phyloP scores from a whole-genome alignment of 1,140 invertebrate species.

The Drosophila bifasciata region DNA sequence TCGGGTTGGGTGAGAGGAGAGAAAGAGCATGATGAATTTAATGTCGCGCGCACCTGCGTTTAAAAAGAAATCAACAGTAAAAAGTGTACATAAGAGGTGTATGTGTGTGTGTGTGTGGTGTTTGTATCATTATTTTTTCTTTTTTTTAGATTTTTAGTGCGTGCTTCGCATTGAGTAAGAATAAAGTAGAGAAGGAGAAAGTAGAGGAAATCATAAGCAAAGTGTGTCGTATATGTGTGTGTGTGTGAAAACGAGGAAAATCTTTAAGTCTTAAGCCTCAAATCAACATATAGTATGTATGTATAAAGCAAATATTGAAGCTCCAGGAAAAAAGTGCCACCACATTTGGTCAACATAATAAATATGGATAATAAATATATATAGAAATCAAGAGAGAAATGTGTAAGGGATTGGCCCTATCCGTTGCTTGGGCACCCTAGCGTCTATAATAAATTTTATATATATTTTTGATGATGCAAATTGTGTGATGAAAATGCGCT shows the following conservation, averaged over 20 bases:
- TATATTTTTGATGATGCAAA: slow-evolving; percentile 7
- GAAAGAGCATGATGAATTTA: slow-evolving; percentile 66
- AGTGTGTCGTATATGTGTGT: slow-evolving; percentile 28
- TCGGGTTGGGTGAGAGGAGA: slow-evolving; percentile 48
- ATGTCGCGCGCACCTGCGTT: slow-evolving; percentile 76
- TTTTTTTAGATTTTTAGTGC: slow-evolving; percentile 52
- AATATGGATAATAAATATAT: slow-evolving; percentile 9
- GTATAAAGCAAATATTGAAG: slow-evolving; percentile 48
- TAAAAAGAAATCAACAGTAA: slow-evolving; percentile 68
- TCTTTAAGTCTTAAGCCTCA: slow-evolving; percentile 49
- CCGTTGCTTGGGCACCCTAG: slow-evolving; percentile 2
- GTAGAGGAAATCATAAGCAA: slow-evolving; percentile 62
- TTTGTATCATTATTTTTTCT: slow-evolving; percentile 48
- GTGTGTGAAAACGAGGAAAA: slow-evolving; percentile 50
- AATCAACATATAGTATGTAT: slow-evolving; percentile 43
- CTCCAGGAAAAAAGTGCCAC: slow-evolving; percentile 45
- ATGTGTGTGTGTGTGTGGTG: slow-evolving; percentile 38
- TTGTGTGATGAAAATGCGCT: slow-evolving; percentile 32
- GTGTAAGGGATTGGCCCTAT: slow-evolving; percentile 30
- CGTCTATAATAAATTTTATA: slow-evolving; percentile 1
- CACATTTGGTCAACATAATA: slow-evolving; percentile 20
- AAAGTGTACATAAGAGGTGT: slow-evolving; percentile 52
- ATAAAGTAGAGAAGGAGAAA: slow-evolving; percentile 32
- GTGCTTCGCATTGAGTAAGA: slow-evolving; percentile 63
- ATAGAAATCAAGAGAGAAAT: slow-evolving; percentile 25